A percentile compares a stretch with the other conserved stretches of the same genome.
These are phyloP conservation scores for Indri indri DNA, from an alignment of 2,113 vertebrate species.

Conservation along the genomic window DNA sequence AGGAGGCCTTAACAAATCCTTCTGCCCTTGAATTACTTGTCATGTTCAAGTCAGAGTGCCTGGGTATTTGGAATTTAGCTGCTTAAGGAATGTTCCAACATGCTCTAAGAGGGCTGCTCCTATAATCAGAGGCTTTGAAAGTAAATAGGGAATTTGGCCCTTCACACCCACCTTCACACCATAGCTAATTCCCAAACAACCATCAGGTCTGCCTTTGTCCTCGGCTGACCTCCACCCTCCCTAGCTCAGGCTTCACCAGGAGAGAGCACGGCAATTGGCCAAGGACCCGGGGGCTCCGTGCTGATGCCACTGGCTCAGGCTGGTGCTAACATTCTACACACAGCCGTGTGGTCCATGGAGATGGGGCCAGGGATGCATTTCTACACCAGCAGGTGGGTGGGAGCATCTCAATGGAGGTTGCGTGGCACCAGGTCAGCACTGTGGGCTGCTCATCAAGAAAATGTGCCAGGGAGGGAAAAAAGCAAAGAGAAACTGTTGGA, in stretches of 20 bases:
- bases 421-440: too few species aligned
- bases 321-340: background rate
- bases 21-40: background rate
- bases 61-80: background rate
- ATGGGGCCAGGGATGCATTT: background rate
- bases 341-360: background rate
- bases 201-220: background rate
- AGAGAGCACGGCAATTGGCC: background rate
- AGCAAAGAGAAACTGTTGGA: constrained; percentile 16
- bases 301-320: background rate
- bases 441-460: background rate
- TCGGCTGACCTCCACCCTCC: background rate
- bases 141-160: background rate
- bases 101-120: background rate
- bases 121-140: background rate
- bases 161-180: background rate
- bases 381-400: too few species aligned
- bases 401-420: background rate
- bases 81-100: background rate
- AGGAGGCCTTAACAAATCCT: background rate
- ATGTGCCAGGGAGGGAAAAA: background rate
- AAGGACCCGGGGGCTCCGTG: background rate
- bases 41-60: background rate
- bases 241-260: background rate
- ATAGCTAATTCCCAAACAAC: background rate